Evolutionary conservation across 2,113 vertebrate genomes (phyloP).

Genomic region (Tor tambroides): DNA sequence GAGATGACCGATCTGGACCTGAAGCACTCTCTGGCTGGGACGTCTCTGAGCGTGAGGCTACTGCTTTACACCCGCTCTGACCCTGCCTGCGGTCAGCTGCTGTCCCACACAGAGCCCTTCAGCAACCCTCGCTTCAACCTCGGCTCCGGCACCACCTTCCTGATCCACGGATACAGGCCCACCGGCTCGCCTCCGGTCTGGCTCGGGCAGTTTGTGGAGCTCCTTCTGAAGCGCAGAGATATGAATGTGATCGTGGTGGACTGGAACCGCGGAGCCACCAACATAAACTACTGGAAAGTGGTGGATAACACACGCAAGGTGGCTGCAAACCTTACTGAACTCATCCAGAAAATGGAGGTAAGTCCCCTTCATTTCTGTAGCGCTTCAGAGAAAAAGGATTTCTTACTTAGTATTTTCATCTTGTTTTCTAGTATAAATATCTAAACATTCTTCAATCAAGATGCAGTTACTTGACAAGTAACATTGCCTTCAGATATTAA

Average conservation of each 20-base stretch:
- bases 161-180: conserved; percentile 91
- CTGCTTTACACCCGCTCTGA: conserved; percentile 89
- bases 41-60: conserved; percentile 73
- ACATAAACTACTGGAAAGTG: conserved; percentile 79
- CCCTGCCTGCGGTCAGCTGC: conserved; percentile 77
- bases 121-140: conserved; percentile 74
- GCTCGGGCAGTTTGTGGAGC: conserved; percentile 67
- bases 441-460: too few relatives aligned
- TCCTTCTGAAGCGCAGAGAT: conserved; percentile 75
- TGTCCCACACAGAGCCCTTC: conserved; percentile 73
- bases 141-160: conserved; percentile 79
- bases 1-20: conserved; percentile 80
- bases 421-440: too few relatives aligned
- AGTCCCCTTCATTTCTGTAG: too few relatives aligned
- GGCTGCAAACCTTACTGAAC: conserved; percentile 76
- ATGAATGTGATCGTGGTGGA: conserved; percentile 88
- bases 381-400: too few relatives aligned
- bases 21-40: conserved; percentile 79
- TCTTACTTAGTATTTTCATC: too few relatives aligned
- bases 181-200: conserved; percentile 83
- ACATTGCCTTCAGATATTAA: too few relatives aligned
- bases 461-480: too few relatives aligned
- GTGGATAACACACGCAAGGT: conserved; percentile 80
- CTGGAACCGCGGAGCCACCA: conserved; percentile 94
- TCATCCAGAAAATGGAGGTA: conserved; percentile 84